Evolutionary conservation across 2,113 vertebrate species (phyloP).

Genomic region (Megaleporinus macrocephalus): DNA sequence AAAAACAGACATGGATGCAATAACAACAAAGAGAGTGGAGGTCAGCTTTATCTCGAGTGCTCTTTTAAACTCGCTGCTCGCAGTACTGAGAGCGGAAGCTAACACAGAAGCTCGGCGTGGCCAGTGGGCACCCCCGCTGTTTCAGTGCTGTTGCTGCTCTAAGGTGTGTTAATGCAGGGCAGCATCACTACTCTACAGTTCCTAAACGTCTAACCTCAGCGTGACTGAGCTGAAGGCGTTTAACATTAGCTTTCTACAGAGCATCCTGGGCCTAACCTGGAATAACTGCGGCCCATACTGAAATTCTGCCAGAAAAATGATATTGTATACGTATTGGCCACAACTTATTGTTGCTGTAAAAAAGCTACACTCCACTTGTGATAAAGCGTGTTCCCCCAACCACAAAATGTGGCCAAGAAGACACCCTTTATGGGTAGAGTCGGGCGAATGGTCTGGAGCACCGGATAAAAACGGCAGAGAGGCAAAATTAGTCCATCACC

Average conservation of each 20-base stretch:
- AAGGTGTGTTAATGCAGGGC: background rate
- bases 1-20: background rate
- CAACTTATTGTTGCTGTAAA: background rate
- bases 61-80: constrained; percentile 31
- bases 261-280: background rate
- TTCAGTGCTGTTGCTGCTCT: background rate
- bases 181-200: background rate
- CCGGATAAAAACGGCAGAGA: no score
- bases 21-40: constrained; percentile 10
- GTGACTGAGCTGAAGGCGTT: background rate
- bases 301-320: background rate
- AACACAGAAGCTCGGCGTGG: background rate
- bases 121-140: background rate
- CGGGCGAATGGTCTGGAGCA: no score
- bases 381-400: no score
- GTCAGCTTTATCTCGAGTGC: constrained; percentile 32
- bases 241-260: background rate
- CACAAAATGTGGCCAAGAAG: no score
- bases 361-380: background rate
- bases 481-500: no score
- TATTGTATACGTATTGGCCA: background rate
- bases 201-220: background rate
- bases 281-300: background rate
- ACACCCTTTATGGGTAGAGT: no score
- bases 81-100: background rate